These are phyloP conservation scores for Hyalella azteca DNA, from an alignment of 2,888 invertebrate species.

Conservation along the genomic window DNA sequence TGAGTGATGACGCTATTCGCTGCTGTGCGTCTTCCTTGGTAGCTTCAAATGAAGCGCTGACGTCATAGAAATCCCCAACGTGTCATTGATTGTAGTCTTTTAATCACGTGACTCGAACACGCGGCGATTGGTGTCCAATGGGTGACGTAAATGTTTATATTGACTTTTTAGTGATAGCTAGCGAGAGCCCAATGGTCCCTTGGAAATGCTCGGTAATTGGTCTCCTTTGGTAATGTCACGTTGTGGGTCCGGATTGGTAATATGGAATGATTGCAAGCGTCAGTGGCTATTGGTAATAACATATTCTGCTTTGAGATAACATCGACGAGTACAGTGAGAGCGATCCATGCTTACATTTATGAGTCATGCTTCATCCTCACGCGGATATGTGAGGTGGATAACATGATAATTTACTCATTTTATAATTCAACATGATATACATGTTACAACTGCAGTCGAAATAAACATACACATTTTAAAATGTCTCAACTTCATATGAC, in stretches of 20 bases:
- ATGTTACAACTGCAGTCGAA: too few relatives aligned
- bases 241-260: constrained; percentile 24
- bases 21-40: not conserved
- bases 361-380: too few relatives aligned
- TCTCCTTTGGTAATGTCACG: constrained; percentile 33
- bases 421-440: too few relatives aligned
- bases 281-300: constrained; percentile 27
- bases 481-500: too few relatives aligned
- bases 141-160: constrained; percentile 6
- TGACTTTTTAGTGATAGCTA: constrained; percentile 13
- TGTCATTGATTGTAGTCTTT: not conserved
- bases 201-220: constrained; percentile 32
- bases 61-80: not conserved
- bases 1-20: too few relatives aligned
- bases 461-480: too few relatives aligned
- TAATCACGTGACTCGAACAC: not conserved
- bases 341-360: not conserved
- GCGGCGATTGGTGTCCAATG: not conserved
- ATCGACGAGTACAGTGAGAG: not conserved
- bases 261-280: constrained; percentile 34
- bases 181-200: constrained; percentile 31
- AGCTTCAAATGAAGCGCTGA: not conserved
- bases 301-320: not conserved
- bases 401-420: too few relatives aligned
- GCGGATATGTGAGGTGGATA: too few relatives aligned